Conservation (phyloP, 2,113 vertebrate genomes). For the Pipra filicauda region DNA sequence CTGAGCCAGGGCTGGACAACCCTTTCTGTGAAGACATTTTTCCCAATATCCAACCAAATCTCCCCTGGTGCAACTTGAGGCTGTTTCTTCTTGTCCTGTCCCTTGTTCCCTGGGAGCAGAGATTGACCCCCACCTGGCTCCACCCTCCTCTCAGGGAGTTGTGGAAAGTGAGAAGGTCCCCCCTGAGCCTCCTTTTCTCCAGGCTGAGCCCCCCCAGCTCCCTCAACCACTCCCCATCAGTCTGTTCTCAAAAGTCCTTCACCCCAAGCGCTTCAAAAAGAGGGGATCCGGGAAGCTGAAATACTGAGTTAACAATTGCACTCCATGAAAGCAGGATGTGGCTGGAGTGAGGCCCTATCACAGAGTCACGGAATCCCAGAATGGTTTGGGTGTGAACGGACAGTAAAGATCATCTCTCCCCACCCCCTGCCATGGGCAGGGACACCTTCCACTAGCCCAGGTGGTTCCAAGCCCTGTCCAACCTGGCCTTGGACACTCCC, state of each 20-base stretch:
- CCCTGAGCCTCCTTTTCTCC: neutral
- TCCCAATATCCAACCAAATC: neutral
- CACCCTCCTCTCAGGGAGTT: neutral
- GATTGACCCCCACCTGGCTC: neutral
- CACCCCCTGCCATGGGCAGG: neutral
- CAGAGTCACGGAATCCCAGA: neutral
- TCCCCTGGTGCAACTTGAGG: neutral
- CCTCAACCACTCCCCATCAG: neutral
- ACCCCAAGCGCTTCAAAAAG: neutral
- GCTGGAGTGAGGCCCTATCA: neutral
- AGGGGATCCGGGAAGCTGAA: neutral
- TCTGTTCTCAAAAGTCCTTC: neutral
- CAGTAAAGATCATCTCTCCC: neutral
- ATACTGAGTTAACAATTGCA: neutral
- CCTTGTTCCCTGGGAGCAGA: neutral
- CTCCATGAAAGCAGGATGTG: neutral
- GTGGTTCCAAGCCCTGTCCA: neutral
- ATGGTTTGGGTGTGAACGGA: neutral
- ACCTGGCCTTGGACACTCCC: neutral
- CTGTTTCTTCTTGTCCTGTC: neutral
- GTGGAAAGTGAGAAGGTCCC: neutral
- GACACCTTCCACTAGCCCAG: neutral
- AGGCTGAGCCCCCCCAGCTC: neutral
- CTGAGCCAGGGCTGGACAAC: neutral
- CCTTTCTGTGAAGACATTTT: neutral